Conservation (phyloP, 92 coral and sea anemone genomes). For the Desmophyllum pertusum region DNA sequence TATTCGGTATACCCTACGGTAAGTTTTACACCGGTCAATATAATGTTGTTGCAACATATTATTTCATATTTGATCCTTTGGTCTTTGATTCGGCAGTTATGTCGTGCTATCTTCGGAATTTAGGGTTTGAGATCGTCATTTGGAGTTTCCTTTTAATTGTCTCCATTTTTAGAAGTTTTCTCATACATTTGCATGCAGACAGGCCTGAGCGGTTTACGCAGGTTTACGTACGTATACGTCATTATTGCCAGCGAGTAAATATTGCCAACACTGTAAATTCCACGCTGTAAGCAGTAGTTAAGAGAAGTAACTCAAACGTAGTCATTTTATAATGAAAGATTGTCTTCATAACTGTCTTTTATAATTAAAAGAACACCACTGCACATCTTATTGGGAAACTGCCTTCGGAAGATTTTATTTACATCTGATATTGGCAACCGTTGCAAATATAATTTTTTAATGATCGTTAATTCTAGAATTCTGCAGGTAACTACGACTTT, state of each 20-base stretch:
- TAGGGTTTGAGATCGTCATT: neutral
- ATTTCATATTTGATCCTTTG: conserved; percentile 5
- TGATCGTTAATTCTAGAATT: neutral
- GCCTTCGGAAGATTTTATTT: neutral
- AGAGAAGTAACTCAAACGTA: neutral
- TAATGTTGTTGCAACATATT: conserved; percentile 7
- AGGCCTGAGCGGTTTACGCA: conserved; percentile 9
- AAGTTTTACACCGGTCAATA: neutral
- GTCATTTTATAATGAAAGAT: neutral
- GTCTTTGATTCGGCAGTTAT: conserved; percentile 14
- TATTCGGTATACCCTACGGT: neutral
- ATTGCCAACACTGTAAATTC: conserved; percentile 8
- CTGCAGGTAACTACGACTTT: neutral
- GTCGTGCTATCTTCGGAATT: conserved; percentile 1
- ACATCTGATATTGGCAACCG: neutral
- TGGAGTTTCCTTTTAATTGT: neutral
- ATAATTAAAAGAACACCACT: too few species aligned
- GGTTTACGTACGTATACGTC: too few species aligned
- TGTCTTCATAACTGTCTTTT: neutral
- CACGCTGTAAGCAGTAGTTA: neutral
- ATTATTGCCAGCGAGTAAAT: conserved; percentile 9
- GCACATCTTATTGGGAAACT: neutral
- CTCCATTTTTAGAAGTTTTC: conserved; percentile 13
- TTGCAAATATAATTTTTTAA: neutral
- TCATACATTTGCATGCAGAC: neutral